Evolutionary conservation across 2,888 invertebrate species (phyloP), one percentile per base, ranked within the genome.

Genomic region (Trimorus sp.): DNA sequence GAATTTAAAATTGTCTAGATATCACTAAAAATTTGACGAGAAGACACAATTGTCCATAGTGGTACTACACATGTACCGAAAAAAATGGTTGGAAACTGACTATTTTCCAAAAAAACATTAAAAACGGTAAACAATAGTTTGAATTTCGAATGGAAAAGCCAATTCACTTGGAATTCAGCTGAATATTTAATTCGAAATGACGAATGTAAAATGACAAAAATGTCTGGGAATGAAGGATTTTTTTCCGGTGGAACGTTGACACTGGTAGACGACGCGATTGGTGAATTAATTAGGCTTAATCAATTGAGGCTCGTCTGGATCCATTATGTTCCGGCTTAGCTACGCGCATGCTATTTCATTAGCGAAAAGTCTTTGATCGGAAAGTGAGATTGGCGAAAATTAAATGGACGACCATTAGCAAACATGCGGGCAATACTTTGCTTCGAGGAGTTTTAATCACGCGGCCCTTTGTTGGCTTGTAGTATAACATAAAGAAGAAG

Each of bases 401-500:
- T 79, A 78, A 79, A 85, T 84, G 77, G 75, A 40, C 69, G 69
- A 40, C 77, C 77, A 82, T 78, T 82, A 82, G 70, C 62, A 53
- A 58, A 69, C 56, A 49, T 54, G 49, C 53, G 16, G 12, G 68
- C 70, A 66, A 59, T 69, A 40, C 8, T 40, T 40, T 11, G 40
- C 9, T 8, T 9, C 40, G 40, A 40, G 40, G 40, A 40, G 1
- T 49, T 49, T 12, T n/a, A 49, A n/a, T 49, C 11, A 11, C 9
- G 12, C 11, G 38, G 15, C 12, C 26, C 49, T 38, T 68, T 65
- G n/a, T 75, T 60, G 54, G 54, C 15, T 92, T 95, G 42, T 94
- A 99, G 98, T 99, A 99, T 93, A 99, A 99, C 93, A 98, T 99
- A 93, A 98, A 97, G 93, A 99, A 99, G 94, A 98, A 97, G 92